These are phyloP conservation scores for Odontocolon sp. DNA, from an alignment of 2,888 invertebrate species.

Conservation along the genomic window DNA sequence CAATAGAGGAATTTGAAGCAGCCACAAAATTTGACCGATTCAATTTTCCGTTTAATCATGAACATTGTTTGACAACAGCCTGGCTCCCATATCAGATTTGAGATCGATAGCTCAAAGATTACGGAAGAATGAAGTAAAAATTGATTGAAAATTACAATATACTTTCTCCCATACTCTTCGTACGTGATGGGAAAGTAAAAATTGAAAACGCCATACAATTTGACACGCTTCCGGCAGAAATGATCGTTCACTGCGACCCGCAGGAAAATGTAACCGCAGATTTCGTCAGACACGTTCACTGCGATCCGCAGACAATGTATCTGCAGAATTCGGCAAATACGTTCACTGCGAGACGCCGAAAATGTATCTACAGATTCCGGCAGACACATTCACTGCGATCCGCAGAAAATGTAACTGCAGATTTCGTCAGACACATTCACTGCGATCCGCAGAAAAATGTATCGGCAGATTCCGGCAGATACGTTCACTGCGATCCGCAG, in stretches of 20 bases:
- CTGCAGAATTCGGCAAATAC: not conserved
- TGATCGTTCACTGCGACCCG: not conserved
- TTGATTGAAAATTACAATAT: not conserved
- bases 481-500: too few species aligned
- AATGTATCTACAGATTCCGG: not conserved
- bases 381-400: too few species aligned
- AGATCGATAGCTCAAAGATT: not conserved
- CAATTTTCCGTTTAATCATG: conserved; percentile 1
- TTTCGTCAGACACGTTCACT: not conserved
- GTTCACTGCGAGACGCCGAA: not conserved
- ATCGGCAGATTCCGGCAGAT: too few species aligned
- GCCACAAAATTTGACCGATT: not conserved
- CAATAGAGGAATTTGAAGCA: conserved; percentile 1
- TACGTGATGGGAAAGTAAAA: not conserved
- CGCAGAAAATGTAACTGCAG: too few species aligned
- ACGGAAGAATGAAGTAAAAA: not conserved
- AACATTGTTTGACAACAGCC: conserved; percentile 1
- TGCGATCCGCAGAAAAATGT: too few species aligned
- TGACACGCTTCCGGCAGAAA: not conserved
- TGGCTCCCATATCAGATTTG: conserved; percentile 1
- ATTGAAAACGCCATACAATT: not conserved
- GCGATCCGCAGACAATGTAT: not conserved
- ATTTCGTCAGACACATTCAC: too few species aligned
- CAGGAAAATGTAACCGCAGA: not conserved
- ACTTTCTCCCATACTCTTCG: not conserved